Base-by-base conservation (phyloP, 2,888 invertebrate species). In the Thymelicus acteon region DNA sequence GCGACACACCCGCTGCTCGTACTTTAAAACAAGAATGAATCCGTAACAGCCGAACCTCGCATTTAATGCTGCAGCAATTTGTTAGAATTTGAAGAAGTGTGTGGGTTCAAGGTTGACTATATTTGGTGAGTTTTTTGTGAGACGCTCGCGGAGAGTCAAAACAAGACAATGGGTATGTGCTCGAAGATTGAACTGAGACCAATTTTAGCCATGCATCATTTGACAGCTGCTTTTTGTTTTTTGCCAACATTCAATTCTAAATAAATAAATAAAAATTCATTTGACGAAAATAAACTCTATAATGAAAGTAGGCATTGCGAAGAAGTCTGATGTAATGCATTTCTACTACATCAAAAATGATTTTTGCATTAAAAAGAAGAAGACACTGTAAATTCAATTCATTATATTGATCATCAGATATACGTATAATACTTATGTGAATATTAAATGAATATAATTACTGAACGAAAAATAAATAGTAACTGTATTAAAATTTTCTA, bases 61-160 rank as follows among this genome's bases (percentile, higher is more conserved):
- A 80, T 80, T 78, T 82, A 83, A 83, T 82, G 79, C 77, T 64
- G 60, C 72, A 67, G 68, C 62, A 67, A 67, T 66, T 63, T 52
- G 62, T 79, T 72, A 57, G 62, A 63, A 63, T 58, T 58, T 48
- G 49, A 82, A 80, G 80, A 78, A 80, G 80, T 79, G 82, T 81
- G 83, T 86, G 80, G 84, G 88, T 91, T 92, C 90, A 92, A 92
- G 92, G 92, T 81, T 87, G 80, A 80, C 86, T 72, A 82, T 83
- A 85, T 85, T 85, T 80, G 81, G 82, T 72, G 75, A 74, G 73
- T 75, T 74, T 79, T 77, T 85, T 84, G 80, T 79, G 72, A 74
- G 74, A 75, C 74, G 74, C 76, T 76, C 72, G 47, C 65, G 31
- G 69, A 64, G 75, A 64, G 66, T 69, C 77, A 80, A 80, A 79